Evolutionary conservation across 2,113 vertebrate species (phyloP).

Genomic region (Gnathonemus longibarbis): DNA sequence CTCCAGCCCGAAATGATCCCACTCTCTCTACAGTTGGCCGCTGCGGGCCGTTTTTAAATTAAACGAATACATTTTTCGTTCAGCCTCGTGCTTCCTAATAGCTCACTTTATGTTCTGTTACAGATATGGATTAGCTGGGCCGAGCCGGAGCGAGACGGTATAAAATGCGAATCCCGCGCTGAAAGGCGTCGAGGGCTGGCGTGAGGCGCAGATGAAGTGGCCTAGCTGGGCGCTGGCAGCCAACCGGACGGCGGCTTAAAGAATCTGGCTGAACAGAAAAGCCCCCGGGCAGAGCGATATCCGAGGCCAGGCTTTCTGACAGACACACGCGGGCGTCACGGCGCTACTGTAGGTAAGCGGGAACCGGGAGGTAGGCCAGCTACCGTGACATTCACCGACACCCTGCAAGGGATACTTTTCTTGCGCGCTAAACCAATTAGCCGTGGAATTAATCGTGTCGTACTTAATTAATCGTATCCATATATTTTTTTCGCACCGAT

Average conservation of each 20-base stretch:
- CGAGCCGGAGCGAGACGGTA: conserved; percentile 59
- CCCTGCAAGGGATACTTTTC: background rate
- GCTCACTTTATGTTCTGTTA: conserved; percentile 75
- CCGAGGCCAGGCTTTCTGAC: background rate
- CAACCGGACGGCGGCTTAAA: conserved; percentile 36
- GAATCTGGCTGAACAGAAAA: conserved; percentile 7
- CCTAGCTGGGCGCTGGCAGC: conserved; percentile 47
- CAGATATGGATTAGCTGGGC: conserved; percentile 68
- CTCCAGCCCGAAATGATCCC: conserved; percentile 56
- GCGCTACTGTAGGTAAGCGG: background rate
- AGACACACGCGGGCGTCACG: background rate
- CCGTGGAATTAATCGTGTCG: background rate
- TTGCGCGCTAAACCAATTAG: conserved; percentile 13
- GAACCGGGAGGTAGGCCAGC: background rate
- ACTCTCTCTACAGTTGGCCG: conserved; percentile 58
- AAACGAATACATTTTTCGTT: conserved; percentile 76
- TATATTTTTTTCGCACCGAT: background rate
- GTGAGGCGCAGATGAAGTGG: conserved; percentile 68
- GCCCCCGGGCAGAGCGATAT: background rate
- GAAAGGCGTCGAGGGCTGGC: conserved; percentile 68
- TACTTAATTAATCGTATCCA: background rate
- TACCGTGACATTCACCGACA: background rate
- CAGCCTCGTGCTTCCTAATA: conserved; percentile 70
- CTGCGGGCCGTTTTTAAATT: conserved; percentile 75
- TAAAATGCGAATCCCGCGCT: conserved; percentile 71